Evolutionary conservation across 2,797 vertebrate genomes (phyloP).

Genomic region (Pyrocephalus nanus): DNA sequence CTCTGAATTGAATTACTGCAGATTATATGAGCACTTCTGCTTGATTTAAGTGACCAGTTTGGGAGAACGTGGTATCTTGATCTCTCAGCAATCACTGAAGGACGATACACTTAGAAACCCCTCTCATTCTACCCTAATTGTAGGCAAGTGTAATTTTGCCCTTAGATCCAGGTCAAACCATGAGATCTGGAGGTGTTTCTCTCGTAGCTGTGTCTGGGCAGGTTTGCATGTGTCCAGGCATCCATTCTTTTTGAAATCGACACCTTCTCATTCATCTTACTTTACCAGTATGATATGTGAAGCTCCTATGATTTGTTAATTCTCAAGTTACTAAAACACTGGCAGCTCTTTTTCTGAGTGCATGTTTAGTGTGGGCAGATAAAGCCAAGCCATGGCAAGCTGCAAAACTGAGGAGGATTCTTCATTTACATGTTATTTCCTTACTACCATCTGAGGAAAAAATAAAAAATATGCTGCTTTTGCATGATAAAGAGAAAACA

Average conservation of each 20-base stretch:
- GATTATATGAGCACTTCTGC: neutral
- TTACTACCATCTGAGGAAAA: neutral
- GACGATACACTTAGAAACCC: neutral
- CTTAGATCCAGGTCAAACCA: neutral
- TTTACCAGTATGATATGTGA: neutral
- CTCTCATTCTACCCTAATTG: neutral
- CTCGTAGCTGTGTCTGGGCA: neutral
- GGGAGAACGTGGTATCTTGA: neutral
- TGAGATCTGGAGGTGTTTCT: neutral
- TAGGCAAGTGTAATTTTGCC: neutral
- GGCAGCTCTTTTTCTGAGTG: neutral
- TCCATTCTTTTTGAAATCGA: neutral
- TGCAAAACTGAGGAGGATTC: neutral
- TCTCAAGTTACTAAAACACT: neutral
- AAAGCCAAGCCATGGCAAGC: neutral
- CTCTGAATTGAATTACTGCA: neutral
- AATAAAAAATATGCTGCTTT: neutral
- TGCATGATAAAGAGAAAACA: constrained; percentile 20
- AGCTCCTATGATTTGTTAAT: neutral
- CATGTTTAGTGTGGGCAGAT: neutral
- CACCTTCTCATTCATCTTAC: neutral
- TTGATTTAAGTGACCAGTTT: neutral
- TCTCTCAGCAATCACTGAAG: neutral
- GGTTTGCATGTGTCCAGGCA: neutral
- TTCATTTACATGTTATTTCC: constrained; percentile 27